These are phyloP conservation scores for Caenorhabditis tropicalis DNA, from an alignment of 1,140 invertebrate genomes.

Conservation along the genomic window DNA sequence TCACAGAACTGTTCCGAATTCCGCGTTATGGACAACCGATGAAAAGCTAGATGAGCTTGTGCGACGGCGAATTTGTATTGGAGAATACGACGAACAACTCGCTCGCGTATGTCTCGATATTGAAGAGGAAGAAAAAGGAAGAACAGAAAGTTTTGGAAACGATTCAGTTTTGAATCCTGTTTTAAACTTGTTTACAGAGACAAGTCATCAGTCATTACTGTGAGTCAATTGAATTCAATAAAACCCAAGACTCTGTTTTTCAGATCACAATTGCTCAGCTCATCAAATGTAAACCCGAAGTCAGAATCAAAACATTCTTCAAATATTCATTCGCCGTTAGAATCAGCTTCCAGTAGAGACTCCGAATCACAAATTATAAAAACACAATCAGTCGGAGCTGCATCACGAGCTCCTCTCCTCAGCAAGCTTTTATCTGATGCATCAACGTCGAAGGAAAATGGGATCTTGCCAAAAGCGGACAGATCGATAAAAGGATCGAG, in stretches of 20 bases:
- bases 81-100: conserved; percentile 27
- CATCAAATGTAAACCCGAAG: too few relatives aligned
- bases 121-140: conserved; percentile 16
- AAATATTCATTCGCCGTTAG: too few relatives aligned
- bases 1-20: conserved; percentile 2
- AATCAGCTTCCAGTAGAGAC: not conserved
- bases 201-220: not conserved
- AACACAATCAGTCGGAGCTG: not conserved
- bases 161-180: not conserved
- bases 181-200: not conserved
- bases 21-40: not conserved
- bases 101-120: conserved; percentile 8
- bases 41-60: not conserved
- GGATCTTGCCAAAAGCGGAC: too few relatives aligned
- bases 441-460: conserved; percentile 10
- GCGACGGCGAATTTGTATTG: not conserved
- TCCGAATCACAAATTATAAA: not conserved
- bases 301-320: too few relatives aligned
- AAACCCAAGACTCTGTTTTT: too few relatives aligned
- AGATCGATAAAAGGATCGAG: not conserved
- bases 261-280: too few relatives aligned
- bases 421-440: not conserved
- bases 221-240: not conserved
- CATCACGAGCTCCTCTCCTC: not conserved
- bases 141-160: conserved; percentile 1